A percentile compares a stretch with the other conserved stretches of the same genome.
Evolutionary conservation across 2,888 invertebrate genomes (phyloP).

Genomic region (Syrphus vitripennis): DNA sequence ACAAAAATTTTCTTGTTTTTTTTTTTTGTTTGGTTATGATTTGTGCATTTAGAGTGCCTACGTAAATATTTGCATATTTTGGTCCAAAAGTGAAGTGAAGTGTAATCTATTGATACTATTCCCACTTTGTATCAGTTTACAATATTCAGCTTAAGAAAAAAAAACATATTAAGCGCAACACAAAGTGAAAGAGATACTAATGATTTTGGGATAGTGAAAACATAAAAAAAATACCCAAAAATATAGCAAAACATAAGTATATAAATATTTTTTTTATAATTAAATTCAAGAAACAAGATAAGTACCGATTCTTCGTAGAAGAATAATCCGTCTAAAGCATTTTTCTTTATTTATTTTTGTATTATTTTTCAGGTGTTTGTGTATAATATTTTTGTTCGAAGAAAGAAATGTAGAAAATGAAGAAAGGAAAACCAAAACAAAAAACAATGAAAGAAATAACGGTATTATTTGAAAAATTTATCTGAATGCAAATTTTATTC

Average conservation of each 20-base stretch:
- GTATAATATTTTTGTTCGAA: slow-evolving; percentile 44
- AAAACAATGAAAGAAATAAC: slow-evolving; percentile 40
- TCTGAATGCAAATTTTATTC: slow-evolving; percentile 45
- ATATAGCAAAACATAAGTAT: slow-evolving; percentile 20
- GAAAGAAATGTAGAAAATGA: slow-evolving; percentile 46
- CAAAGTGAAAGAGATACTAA: neutral
- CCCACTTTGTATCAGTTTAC: neutral
- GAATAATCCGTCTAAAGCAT: slow-evolving; percentile 72
- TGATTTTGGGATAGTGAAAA: neutral
- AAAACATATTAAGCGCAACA: slow-evolving; percentile 39
- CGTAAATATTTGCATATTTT: neutral
- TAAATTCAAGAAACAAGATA: slow-evolving; percentile 35
- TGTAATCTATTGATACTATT: neutral
- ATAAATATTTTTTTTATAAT: slow-evolving; percentile 1
- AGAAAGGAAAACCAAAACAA: slow-evolving; percentile 49
- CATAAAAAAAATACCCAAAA: neutral
- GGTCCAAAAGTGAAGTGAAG: neutral
- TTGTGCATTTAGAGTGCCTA: slow-evolving; percentile 4
- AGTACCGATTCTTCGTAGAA: slow-evolving; percentile 73
- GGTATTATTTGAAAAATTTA: slow-evolving; percentile 45
- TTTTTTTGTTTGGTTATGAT: slow-evolving; percentile 2
- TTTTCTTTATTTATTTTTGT: slow-evolving; percentile 55
- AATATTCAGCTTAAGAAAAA: neutral
- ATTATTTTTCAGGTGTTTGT: slow-evolving; percentile 13
- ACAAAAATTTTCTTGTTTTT: too few species aligned